Evolutionary conservation across 2,797 vertebrate genomes (phyloP).

Genomic region (Eulemur mongoz): DNA sequence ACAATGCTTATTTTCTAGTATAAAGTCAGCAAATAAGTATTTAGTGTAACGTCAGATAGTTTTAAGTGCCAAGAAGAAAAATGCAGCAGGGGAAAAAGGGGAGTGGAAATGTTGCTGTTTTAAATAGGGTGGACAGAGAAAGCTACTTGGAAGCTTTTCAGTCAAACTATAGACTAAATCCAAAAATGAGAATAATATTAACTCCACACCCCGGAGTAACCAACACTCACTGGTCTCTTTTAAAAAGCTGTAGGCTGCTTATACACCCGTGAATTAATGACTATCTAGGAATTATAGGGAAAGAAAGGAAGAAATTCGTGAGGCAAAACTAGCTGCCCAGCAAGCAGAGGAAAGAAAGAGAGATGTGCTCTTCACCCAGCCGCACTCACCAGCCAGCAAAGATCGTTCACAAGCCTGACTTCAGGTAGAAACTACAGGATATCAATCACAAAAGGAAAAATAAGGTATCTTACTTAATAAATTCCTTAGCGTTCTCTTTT

Average conservation of each 20-base stretch:
- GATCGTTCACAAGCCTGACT: no score
- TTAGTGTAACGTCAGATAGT: background rate
- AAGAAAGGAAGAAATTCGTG: background rate
- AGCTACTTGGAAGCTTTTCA: background rate
- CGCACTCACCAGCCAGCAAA: background rate
- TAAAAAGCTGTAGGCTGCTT: background rate
- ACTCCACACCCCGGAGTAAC: background rate
- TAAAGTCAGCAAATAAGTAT: background rate
- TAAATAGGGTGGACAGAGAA: background rate
- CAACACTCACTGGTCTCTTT: background rate
- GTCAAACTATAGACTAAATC: background rate
- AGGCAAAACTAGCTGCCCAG: background rate
- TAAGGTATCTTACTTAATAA: background rate
- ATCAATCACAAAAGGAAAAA: background rate
- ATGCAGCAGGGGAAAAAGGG: background rate
- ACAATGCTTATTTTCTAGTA: background rate
- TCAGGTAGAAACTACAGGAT: rapidly evolving
- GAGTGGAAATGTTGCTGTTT: background rate
- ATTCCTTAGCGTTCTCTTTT: background rate
- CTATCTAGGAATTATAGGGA: background rate
- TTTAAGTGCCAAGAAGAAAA: background rate
- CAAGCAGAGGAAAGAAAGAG: background rate
- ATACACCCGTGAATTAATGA: background rate
- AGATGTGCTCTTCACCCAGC: rapidly evolving
- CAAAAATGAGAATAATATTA: background rate